Evolutionary conservation across 2,113 vertebrate species (phyloP).

Genomic region (Dinomys branickii): DNA sequence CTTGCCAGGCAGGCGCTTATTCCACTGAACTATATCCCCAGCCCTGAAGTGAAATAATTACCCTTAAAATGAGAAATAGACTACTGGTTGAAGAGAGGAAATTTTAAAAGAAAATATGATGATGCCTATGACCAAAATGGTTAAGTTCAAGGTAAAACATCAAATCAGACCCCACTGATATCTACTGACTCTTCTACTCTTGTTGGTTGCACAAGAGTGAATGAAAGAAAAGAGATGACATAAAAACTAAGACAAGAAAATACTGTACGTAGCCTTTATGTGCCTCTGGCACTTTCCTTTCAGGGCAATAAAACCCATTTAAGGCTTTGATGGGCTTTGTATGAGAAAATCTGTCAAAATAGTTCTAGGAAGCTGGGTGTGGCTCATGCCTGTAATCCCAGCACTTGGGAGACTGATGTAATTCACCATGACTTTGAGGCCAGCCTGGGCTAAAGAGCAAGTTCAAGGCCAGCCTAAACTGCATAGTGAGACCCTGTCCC

Average conservation of each 20-base stretch:
- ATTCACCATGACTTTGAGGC: background rate
- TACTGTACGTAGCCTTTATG: background rate
- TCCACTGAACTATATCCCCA: no score
- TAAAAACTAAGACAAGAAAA: background rate
- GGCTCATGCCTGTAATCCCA: background rate
- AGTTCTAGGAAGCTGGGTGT: background rate
- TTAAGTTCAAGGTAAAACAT: conserved; percentile 27
- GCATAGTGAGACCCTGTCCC: background rate
- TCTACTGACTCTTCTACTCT: background rate
- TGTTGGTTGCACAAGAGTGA: background rate
- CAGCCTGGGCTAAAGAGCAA: background rate
- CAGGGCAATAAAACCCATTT: background rate
- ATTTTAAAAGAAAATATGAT: background rate
- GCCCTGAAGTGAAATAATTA: background rate
- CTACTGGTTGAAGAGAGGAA: background rate
- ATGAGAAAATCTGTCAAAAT: background rate
- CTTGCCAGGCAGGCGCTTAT: no score
- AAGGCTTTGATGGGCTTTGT: background rate
- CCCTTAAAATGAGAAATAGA: background rate
- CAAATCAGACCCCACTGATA: background rate
- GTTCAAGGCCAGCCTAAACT: background rate
- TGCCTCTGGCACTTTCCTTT: background rate
- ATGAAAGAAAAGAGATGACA: background rate
- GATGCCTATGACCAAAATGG: background rate
- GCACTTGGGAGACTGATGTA: background rate